A percentile compares a stretch with the other conserved stretches of the same genome.
These are phyloP conservation scores for Amphiprion ocellaris DNA, from an alignment of 2,113 vertebrate species.

Conservation along the genomic window DNA sequence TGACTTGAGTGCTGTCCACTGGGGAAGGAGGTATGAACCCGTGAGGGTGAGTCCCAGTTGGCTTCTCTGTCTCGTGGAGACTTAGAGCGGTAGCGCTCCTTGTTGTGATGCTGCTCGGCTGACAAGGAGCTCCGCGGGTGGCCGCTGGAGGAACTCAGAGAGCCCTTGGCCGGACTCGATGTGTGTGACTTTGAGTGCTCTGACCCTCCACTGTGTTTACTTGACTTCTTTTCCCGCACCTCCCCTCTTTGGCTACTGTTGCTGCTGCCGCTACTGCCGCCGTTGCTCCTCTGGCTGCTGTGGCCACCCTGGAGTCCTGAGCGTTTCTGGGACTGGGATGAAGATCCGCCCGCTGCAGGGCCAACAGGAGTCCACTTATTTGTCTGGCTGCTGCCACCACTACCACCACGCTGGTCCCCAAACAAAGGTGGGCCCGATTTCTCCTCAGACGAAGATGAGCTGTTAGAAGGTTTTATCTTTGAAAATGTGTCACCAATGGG, in stretches of 20 bases:
- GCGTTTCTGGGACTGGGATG: slow-evolving; percentile 91
- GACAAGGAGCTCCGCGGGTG: slow-evolving; percentile 90
- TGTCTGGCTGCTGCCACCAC: slow-evolving; percentile 88
- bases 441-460: slow-evolving; percentile 91
- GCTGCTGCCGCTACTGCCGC: slow-evolving; percentile 75
- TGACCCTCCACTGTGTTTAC: slow-evolving; percentile 89
- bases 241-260: slow-evolving; percentile 90
- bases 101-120: slow-evolving; percentile 92
- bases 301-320: slow-evolving; percentile 89
- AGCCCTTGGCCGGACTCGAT: slow-evolving; percentile 91
- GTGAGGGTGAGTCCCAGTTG: slow-evolving; percentile 97
- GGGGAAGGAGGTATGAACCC: slow-evolving; percentile 90
- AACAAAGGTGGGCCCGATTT: slow-evolving; percentile 90
- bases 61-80: slow-evolving; percentile 95
- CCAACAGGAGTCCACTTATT: slow-evolving; percentile 98
- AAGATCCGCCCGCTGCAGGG: slow-evolving; percentile 88
- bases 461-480: slow-evolving; percentile 92
- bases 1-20: slow-evolving; percentile 93
- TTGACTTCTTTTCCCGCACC: slow-evolving; percentile 90
- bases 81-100: slow-evolving; percentile 95
- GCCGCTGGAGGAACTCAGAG: slow-evolving; percentile 87
- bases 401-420: slow-evolving; percentile 89
- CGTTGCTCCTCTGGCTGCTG: slow-evolving; percentile 81
- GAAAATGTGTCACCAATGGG: slow-evolving; percentile 92
- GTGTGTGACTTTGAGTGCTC: slow-evolving; percentile 94